These are phyloP conservation scores for Lasaia peninsularis DNA, from an alignment of 1,140 invertebrate genomes.

Conservation along the genomic window DNA sequence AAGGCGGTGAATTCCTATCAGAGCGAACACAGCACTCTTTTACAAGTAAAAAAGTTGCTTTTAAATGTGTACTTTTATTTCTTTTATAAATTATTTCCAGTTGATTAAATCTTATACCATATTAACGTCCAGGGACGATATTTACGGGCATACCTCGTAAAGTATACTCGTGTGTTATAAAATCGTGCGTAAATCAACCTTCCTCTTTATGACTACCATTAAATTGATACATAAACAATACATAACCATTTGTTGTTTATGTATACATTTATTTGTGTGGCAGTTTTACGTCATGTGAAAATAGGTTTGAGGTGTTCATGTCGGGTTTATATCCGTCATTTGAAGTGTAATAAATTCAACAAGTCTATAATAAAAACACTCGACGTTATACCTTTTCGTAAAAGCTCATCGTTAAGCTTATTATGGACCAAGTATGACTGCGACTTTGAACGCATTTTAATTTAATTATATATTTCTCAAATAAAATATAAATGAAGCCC, in stretches of 20 bases:
- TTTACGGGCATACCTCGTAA: slow-evolving; percentile 16
- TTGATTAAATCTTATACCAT: slow-evolving; percentile 8
- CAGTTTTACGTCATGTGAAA: neutral
- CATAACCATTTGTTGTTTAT: slow-evolving; percentile 27
- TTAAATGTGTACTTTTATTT: too few relatives aligned
- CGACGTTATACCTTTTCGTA: too few relatives aligned
- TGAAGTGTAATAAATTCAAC: neutral
- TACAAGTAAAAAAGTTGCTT: too few relatives aligned
- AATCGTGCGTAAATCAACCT: slow-evolving; percentile 29
- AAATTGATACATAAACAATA: slow-evolving; percentile 33
- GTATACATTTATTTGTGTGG: slow-evolving; percentile 13
- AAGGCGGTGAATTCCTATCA: too few relatives aligned
- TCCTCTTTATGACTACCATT: slow-evolving; percentile 29
- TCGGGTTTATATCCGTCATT: neutral
- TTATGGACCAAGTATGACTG: too few relatives aligned
- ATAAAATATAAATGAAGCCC: too few relatives aligned
- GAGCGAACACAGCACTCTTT: too few relatives aligned
- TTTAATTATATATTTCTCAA: too few relatives aligned
- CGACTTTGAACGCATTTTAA: too few relatives aligned
- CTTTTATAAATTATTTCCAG: neutral
- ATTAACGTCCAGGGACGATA: slow-evolving; percentile 8
- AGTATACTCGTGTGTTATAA: slow-evolving; percentile 21
- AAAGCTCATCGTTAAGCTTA: too few relatives aligned
- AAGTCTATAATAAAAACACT: neutral
- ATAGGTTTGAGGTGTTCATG: slow-evolving; percentile 2